Percentiles rank a stretch among this genome's conserved stretches.
Evolutionary conservation across 1,140 invertebrate genomes (phyloP).

Genomic region (Lutraria rhynchaena): DNA sequence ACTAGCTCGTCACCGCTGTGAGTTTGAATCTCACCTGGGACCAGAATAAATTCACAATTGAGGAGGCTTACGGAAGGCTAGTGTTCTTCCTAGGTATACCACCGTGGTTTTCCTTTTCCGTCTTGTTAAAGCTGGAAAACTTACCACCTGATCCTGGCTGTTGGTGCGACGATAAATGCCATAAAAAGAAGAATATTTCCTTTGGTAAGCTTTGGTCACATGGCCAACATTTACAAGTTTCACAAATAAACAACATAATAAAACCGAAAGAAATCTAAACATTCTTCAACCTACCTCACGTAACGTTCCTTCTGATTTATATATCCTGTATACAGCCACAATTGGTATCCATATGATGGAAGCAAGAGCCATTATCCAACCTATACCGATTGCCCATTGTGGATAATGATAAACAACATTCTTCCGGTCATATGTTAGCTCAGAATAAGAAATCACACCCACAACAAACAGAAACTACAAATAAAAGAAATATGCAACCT

Average conservation of each 20-base stretch:
- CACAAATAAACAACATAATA: background rate
- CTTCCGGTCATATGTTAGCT: conserved; percentile 83
- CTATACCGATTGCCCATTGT: conserved; percentile 73
- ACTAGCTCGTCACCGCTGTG: too few species aligned
- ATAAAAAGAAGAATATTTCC: too few species aligned
- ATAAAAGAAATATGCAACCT: background rate
- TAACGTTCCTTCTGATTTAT: conserved; percentile 64
- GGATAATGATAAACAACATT: conserved; percentile 70
- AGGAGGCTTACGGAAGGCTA: too few species aligned
- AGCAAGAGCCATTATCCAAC: conserved; percentile 73
- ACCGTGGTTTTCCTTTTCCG: too few species aligned
- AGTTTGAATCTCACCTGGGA: too few species aligned
- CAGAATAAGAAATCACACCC: conserved; percentile 84
- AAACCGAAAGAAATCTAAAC: background rate
- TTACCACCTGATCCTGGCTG: too few species aligned
- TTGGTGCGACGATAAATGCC: too few species aligned
- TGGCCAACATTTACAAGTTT: background rate
- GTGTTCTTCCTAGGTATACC: too few species aligned
- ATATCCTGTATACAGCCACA: conserved; percentile 66
- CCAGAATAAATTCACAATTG: too few species aligned
- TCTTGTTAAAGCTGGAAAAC: too few species aligned
- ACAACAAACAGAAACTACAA: conserved; percentile 85
- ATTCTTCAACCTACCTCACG: conserved; percentile 65
- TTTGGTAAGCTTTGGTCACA: too few species aligned
- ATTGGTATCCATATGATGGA: conserved; percentile 77